A percentile compares a stretch with the other conserved stretches of the same genome.
These are phyloP conservation scores for Carpatolechia fugitivella DNA, from an alignment of 2,888 invertebrate species.

Conservation along the genomic window DNA sequence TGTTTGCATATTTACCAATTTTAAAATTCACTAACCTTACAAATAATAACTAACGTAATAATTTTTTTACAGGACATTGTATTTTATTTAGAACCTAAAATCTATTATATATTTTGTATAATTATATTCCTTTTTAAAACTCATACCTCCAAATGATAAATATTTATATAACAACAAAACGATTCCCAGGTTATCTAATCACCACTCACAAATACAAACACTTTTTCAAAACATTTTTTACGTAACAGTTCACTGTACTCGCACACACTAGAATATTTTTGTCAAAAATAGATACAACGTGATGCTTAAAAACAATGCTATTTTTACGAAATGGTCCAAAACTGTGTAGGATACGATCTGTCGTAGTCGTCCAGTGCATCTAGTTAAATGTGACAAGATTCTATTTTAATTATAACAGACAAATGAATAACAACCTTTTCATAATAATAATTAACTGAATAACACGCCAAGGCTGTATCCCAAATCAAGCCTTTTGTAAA, in stretches of 20 bases:
- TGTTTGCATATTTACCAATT: too few species aligned
- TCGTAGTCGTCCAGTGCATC: constrained; percentile 6
- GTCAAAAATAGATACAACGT: constrained; percentile 50
- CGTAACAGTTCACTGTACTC: constrained; percentile 65
- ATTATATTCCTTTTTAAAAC: neutral
- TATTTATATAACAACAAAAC: constrained; percentile 12
- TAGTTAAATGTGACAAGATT: constrained; percentile 1
- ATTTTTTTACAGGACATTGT: too few species aligned
- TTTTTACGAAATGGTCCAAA: constrained; percentile 23
- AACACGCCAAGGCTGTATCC: neutral
- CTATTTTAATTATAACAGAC: neutral
- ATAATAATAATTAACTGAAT: neutral
- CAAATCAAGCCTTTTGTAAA: neutral
- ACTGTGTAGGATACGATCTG: constrained; percentile 22
- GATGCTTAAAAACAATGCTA: constrained; percentile 28
- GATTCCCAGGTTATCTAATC: constrained; percentile 15
- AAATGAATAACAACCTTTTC: neutral
- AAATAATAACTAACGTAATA: too few species aligned
- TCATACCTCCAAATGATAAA: neutral
- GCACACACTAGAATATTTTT: constrained; percentile 40
- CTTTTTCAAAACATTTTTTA: constrained; percentile 24
- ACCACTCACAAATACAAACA: constrained; percentile 20
- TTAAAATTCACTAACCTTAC: too few species aligned
- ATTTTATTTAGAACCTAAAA: too few species aligned
- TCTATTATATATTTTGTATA: too few species aligned